These are phyloP conservation scores for Pheosia tremula DNA, from an alignment of 2,888 invertebrate species.

Conservation along the genomic window DNA sequence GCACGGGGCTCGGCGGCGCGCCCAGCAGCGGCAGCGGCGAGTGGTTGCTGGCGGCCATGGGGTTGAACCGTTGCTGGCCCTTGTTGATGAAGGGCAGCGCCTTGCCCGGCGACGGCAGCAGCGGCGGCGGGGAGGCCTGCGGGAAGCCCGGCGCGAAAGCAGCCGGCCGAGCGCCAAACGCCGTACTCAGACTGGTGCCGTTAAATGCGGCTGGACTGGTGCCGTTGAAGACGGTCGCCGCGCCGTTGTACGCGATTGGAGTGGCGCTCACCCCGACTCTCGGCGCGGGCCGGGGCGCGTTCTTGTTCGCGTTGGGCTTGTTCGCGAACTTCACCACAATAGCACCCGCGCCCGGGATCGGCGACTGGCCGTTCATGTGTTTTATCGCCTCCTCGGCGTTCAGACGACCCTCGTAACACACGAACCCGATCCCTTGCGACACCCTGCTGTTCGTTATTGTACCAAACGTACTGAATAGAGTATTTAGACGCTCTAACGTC, in stretches of 20 bases:
- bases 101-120: constrained; percentile 79
- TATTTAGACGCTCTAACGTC: constrained; percentile 79
- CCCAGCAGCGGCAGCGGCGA: constrained; percentile 74
- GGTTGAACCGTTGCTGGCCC: constrained; percentile 80
- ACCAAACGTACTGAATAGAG: constrained; percentile 73
- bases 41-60: constrained; percentile 79
- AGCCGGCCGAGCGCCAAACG: constrained; percentile 70
- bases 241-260: constrained; percentile 72
- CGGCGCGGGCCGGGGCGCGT: constrained; percentile 68
- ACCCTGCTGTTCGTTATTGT: constrained; percentile 80
- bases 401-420: constrained; percentile 74
- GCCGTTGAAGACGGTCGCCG: constrained; percentile 72
- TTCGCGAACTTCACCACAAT: constrained; percentile 81
- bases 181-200: constrained; percentile 67
- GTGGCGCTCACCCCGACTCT: constrained; percentile 58
- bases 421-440: constrained; percentile 81
- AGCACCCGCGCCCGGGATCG: constrained; percentile 73
- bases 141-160: constrained; percentile 73
- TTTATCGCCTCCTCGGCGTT: constrained; percentile 80
- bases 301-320: constrained; percentile 76
- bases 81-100: constrained; percentile 81
- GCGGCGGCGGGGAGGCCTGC: constrained; percentile 76
- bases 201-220: constrained; percentile 67
- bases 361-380: constrained; percentile 74
- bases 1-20: constrained; percentile 75